Evolutionary conservation across 2,888 invertebrate genomes (phyloP).

Genomic region (Panzeria rudis): DNA sequence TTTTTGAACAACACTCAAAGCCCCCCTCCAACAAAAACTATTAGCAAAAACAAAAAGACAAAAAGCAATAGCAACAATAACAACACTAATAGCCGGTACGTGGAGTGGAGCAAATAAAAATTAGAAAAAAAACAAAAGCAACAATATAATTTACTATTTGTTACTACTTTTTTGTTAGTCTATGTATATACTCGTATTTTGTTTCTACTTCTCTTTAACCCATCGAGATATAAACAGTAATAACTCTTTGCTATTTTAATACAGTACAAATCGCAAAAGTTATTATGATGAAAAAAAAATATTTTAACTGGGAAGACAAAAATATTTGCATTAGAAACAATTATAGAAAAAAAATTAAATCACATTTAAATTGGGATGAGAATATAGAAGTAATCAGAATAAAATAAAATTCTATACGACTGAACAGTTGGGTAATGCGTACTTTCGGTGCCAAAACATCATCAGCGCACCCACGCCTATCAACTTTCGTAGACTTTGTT

Average conservation of each 20-base stretch:
- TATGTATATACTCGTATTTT: not conserved
- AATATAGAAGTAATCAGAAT: too few species aligned
- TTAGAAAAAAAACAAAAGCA: slow-evolving; percentile 23
- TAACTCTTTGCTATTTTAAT: not conserved
- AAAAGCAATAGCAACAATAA: slow-evolving; percentile 25
- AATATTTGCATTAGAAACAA: too few species aligned
- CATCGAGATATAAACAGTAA: not conserved
- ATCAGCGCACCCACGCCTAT: too few species aligned
- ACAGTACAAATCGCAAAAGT: not conserved
- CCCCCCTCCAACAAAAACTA: slow-evolving; percentile 18
- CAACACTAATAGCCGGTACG: slow-evolving; percentile 25
- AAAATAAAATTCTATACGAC: too few species aligned
- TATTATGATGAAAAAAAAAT: not conserved
- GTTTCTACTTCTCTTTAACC: slow-evolving; percentile 33
- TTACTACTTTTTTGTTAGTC: slow-evolving; percentile 24
- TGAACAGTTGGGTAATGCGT: too few species aligned
- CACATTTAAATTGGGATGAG: too few species aligned
- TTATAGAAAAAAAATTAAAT: too few species aligned
- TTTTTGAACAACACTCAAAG: slow-evolving; percentile 15
- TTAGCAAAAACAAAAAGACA: slow-evolving; percentile 26
- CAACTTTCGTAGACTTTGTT: too few species aligned
- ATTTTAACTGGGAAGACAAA: not conserved
- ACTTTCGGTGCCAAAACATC: too few species aligned
- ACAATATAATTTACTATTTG: slow-evolving; percentile 29
- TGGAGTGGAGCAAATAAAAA: slow-evolving; percentile 35